Evolutionary conservation across 2,888 invertebrate species (phyloP), one percentile per base, ranked within the genome.

Genomic region (Clistopyga incitator): DNA sequence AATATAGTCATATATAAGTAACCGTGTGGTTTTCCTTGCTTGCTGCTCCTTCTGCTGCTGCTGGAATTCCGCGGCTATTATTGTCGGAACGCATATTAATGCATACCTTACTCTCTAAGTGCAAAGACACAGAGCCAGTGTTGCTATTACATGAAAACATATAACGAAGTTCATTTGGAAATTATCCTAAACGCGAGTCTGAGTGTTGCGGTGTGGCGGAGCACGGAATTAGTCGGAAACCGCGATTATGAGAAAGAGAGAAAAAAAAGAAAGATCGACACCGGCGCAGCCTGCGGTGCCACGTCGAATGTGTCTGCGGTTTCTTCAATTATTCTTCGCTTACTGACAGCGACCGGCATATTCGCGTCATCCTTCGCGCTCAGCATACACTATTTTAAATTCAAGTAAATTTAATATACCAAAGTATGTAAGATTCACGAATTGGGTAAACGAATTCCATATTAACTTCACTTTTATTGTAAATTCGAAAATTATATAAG

Each of bases 141-240:
- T 76, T 52, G 75, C 65, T 42, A 42, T 23, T 64, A 65, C 65
- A n/a, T 65, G 54, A 42, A 25, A 54, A 54, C 54, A 15, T 47
- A 50, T 47, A 50, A 59, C 70, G 59, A 78, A 61, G 61, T 67
- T 78, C 23, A 59, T 59, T 78, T 61, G n/a, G 50, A 70, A 78
- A 78, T 78, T 78, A 78, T 47, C 61, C 61, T 42, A 61, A 78
- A 61, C 23, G 45, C 34, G 20, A 70, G 11, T 65, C 34, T 20
- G 54, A 34, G 15, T 29, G 45, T 38, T 45, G 59, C 61, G 59
- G 78, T 78, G 11, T 1, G 38, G n/a, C 23, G 20, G 20, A 34
- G 15, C 34, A 47, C 54, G 42, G 20, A 54, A 59, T 38, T 47
- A 50, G 38, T 67, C 15, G 76, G 29, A 76, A 67, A 67, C 67